Evolutionary conservation across 2,797 vertebrate genomes (phyloP).

Genomic region (Scolopax rusticola): DNA sequence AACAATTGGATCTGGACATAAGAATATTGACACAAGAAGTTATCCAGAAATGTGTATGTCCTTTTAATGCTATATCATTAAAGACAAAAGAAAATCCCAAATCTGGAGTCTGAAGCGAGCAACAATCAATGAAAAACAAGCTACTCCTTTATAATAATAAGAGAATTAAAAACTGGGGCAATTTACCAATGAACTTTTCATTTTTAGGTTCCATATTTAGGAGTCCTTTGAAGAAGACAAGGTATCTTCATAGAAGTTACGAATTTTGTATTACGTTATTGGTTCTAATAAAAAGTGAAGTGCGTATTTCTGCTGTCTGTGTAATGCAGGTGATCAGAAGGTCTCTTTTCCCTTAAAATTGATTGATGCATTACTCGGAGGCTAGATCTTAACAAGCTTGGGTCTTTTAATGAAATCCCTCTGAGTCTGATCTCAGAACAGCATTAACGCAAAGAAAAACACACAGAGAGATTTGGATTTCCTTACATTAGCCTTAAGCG

Average conservation of each 20-base stretch:
- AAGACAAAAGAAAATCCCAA: not conserved
- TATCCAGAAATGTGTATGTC: not conserved
- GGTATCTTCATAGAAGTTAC: not conserved
- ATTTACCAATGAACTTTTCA: not conserved
- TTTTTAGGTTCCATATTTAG: not conserved
- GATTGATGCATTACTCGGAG: not conserved
- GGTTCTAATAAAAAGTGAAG: not conserved
- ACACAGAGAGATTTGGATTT: not conserved
- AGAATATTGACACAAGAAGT: not conserved
- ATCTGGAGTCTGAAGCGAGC: not conserved
- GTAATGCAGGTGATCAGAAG: not conserved
- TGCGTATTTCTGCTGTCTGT: not conserved
- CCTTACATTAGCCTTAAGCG: not conserved
- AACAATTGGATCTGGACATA: not conserved
- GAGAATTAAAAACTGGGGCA: not conserved
- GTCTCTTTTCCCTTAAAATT: not conserved
- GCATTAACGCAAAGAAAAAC: not conserved
- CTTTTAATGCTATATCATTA: not conserved
- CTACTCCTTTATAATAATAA: not conserved
- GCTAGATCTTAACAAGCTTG: conserved; percentile 5
- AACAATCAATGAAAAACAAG: not conserved
- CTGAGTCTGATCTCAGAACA: conserved; percentile 3
- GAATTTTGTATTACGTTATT: not conserved
- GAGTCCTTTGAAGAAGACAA: not conserved
- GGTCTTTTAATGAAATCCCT: conserved; percentile 29